phyloP scores from a whole-genome alignment of 2,797 vertebrate genomes.

The Semotilus atromaculatus region DNA sequence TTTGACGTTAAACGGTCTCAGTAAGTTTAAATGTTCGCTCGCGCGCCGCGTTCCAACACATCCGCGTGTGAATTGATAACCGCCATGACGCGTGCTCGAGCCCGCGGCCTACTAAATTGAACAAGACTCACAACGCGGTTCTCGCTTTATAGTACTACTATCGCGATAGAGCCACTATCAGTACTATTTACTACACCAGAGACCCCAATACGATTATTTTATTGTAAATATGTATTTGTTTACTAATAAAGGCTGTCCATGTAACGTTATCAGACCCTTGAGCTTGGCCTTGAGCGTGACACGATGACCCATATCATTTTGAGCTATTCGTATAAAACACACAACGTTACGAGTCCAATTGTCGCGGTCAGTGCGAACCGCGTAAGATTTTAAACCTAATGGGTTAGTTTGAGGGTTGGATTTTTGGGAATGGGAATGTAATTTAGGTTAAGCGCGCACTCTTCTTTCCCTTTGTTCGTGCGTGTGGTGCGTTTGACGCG shows the following conservation, averaged over 20 bases:
- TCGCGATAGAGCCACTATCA: not conserved
- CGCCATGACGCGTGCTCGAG: conserved; percentile 28
- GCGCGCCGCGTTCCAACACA: conserved; percentile 25
- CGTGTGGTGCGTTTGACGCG: not conserved
- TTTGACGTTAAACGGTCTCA: not conserved
- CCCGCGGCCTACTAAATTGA: conserved; percentile 18
- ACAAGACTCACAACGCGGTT: not conserved
- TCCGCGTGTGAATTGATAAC: not conserved
- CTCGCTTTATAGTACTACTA: not conserved
- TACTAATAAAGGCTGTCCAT: not conserved
- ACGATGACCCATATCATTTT: not conserved
- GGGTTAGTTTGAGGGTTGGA: too few relatives aligned
- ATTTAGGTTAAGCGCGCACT: not conserved
- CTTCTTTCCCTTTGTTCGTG: conserved; percentile 9
- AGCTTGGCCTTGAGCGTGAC: conserved; percentile 63
- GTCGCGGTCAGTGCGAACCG: not conserved
- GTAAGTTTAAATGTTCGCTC: not conserved
- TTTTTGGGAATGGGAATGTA: not conserved
- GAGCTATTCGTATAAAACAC: not conserved
- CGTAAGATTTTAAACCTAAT: not conserved
- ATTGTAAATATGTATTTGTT: not conserved
- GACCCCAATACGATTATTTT: not conserved
- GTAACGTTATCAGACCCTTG: not conserved
- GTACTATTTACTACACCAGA: not conserved
- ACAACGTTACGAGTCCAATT: not conserved